Evolutionary conservation across 1,140 invertebrate species (phyloP).

Genomic region (Bacillus rossius): DNA sequence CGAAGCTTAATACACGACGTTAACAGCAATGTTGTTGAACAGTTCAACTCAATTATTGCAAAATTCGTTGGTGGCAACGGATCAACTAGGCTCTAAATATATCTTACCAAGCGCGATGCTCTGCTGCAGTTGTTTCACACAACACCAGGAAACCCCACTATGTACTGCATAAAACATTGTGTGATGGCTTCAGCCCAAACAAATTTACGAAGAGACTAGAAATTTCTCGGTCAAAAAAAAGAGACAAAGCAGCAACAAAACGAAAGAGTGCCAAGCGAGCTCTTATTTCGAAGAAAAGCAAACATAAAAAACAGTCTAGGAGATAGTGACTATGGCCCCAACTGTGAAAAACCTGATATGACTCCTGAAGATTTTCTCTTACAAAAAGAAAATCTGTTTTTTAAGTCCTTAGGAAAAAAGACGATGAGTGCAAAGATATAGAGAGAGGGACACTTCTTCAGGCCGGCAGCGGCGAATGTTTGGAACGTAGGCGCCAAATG

Average conservation of each 20-base stretch:
- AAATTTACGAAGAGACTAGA: neutral
- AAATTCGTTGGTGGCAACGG: conserved; percentile 19
- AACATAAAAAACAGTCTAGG: neutral
- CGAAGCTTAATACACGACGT: conserved; percentile 11
- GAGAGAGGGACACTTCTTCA: conserved; percentile 7
- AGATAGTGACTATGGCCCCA: neutral
- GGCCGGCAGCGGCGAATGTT: neutral
- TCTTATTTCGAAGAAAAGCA: neutral
- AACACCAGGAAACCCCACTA: conserved; percentile 13
- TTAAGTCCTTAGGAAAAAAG: neutral
- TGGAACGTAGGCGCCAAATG: neutral
- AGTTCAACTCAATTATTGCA: conserved; percentile 13
- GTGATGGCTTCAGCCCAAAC: neutral
- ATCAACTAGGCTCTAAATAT: conserved; percentile 13
- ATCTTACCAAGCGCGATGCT: conserved; percentile 12
- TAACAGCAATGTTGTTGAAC: conserved; percentile 17
- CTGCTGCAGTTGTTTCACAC: conserved; percentile 18
- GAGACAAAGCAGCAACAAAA: neutral
- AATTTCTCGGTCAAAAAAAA: neutral
- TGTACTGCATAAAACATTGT: conserved; percentile 12
- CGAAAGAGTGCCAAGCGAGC: too few species aligned
- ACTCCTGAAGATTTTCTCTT: neutral
- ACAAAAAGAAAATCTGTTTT: neutral
- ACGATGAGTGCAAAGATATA: conserved; percentile 1
- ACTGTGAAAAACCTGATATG: conserved; percentile 1